Base-by-base conservation (phyloP, 2,797 vertebrate genomes). In the Acestrorhynchus altus region DNA sequence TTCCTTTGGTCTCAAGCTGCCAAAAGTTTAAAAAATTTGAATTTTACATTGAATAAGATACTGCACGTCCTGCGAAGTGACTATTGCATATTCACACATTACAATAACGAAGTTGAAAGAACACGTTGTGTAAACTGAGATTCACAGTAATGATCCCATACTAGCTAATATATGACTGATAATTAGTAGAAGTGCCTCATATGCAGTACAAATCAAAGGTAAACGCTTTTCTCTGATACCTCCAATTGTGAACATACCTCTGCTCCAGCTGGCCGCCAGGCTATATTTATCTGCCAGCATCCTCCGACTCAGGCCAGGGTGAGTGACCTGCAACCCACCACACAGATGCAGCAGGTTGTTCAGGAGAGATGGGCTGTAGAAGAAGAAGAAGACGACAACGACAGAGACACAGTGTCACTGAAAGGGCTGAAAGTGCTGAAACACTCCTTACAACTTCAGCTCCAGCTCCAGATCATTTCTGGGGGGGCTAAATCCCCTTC, bases 321-420 rank as follows among this genome's bases (percentile, higher is more conserved):
- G 92, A 61, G 83, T 93, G 47, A 76, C 1, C 76, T 92, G 90
- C 49, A 95, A 93, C 1, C 86, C 87, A 2, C 90, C 92, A 83
- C 97, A 98, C 70, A 98, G 86, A 51, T 98, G 94, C 8, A 98
- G 85, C 84, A 99, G 90, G 84, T 92, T 92, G 81, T 92, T 85
- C 75, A 98, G 84, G 83, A 98, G 89, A 15, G 92, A 83, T 0
- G 94, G 95, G 87, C 98, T 99, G 61, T 0, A 42, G 83, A 72
- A 71, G 65, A 54, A 66, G 40, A 39, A 73, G 57, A 57, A 61
- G 9, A 12, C 20, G n/a, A n/a, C n/a, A n/a, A n/a, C n/a, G n/a
- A n/a, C n/a, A n/a, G n/a, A n/a, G n/a, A n/a, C n/a, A n/a, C n/a
- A n/a, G n/a, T n/a, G n/a, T n/a, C n/a, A n/a, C n/a, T n/a, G n/a